Percentiles rank a stretch among this genome's conserved stretches.
phyloP scores from a whole-genome alignment of 2,888 invertebrate species.

The Apamea anceps region DNA sequence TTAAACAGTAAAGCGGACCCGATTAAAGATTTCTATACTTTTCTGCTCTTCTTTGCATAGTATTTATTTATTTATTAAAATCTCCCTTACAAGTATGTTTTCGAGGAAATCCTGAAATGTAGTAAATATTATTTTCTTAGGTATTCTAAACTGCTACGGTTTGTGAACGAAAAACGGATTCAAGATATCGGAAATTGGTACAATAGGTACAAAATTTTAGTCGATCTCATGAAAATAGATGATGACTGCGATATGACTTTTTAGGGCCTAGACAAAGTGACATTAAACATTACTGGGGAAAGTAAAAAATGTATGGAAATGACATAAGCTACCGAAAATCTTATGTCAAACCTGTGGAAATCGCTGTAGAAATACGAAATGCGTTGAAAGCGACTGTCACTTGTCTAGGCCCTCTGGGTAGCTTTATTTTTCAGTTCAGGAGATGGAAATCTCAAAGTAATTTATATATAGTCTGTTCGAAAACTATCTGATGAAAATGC shows the following conservation, averaged over 20 bases:
- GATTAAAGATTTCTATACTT: neutral
- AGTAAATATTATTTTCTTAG: conserved; percentile 6
- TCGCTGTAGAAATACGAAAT: neutral
- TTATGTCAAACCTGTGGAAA: neutral
- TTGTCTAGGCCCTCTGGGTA: neutral
- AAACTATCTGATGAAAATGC: neutral
- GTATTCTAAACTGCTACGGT: conserved; percentile 37
- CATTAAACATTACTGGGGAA: neutral
- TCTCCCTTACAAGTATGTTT: neutral
- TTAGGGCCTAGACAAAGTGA: neutral
- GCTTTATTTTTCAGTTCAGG: neutral
- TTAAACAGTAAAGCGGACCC: neutral
- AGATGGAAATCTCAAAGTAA: neutral
- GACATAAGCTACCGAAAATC: neutral
- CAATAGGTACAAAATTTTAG: neutral
- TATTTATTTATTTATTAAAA: neutral
- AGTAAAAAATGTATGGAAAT: neutral
- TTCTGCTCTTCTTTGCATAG: neutral
- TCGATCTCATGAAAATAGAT: conserved; percentile 27
- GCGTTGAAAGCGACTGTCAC: neutral
- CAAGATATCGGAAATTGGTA: neutral
- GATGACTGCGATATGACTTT: too few relatives aligned
- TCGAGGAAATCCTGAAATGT: neutral
- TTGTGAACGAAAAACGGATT: neutral
- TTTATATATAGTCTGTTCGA: neutral